Base-by-base conservation (phyloP, 1,140 invertebrate species). In the Idris sp. region DNA sequence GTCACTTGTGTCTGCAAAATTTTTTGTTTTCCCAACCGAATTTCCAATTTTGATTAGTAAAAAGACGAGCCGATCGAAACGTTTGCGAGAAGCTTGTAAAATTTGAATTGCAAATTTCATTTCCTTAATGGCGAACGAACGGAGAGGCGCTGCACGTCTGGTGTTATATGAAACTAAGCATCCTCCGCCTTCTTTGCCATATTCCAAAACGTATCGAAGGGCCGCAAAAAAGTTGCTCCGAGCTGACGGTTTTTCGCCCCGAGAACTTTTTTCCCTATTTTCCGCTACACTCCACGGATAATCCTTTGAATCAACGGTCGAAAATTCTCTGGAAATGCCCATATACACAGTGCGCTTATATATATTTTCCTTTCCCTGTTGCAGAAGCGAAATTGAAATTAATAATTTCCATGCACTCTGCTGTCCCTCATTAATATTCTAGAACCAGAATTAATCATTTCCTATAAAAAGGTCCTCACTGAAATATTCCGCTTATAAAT, bases 31-130 rank as follows among this genome's bases (percentile, higher is more conserved):
- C n/a, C n/a, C n/a, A 38, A 19, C 4, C 36, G 33, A 51, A 68
- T 62, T 68, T 74, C 43, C 41, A 62, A 68, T 74, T 74, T 64
- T 62, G 49, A 74, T 74, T 68, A 64, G 72, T 68, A 68, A 74
- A 74, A 74, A 68, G 64, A 65, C 58, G 49, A 59, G 59, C 59
- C 58, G 64, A 75, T 75, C 73, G 73, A 69, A 69, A 59, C 53
- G 53, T 54, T 69, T 59, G 64, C 64, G 62, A 67, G 62, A 53
- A 74, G 62, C 73, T 75, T 65, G 73, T 65, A 64, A 69, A 75
- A 75, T 75, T 58, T 74, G 72, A 74, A 69, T 75, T 75, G 73
- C 64, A 75, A 69, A 75, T 75, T 75, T 75, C 73, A 75, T 75
- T 75, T 75, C 65, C 73, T 75, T 75, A 75, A 75, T 75, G 73